Evolutionary conservation across 2,888 invertebrate species (phyloP), one percentile per base, ranked within the genome.

Genomic region (Alentia gelatinosa): DNA sequence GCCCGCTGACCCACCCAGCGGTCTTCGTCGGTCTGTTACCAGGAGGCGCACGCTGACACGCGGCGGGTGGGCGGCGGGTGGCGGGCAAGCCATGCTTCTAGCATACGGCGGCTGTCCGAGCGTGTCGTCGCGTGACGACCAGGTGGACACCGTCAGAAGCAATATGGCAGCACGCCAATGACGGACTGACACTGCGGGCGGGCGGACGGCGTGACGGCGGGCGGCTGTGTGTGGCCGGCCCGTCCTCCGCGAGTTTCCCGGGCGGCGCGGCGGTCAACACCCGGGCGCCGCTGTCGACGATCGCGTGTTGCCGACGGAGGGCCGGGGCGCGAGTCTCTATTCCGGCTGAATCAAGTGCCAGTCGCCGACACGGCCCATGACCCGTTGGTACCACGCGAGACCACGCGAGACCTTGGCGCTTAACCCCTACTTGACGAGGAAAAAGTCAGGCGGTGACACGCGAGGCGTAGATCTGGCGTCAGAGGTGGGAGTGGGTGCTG

Each of bases 271-370:
- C 74, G 56, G 68, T 68, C 68, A 68, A 12, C 68, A 26, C 23
- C 37, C 19, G 39, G 37, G 23, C 37, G 23, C 79, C 37, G 37
- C 39, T 9, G 39, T 23, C 1, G 35, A 4, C 37, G 37, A 39
- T 26, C 79, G 79, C 37, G 37, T 26, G 39, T 35, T 39, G 19
- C 37, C 79, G 37, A 0, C 35, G 79, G 68, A 68, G 68, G 68
- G 56, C 19, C 56, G 56, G 47, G 19, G 56, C 37, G 79, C 79
- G 79, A 3, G 37, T 5, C 74, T 7, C 33, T 39, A 35, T 39
- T 12, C 79, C 37, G 37, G 37, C 23, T 26, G 79, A 79, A 79
- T 79, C 79, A 79, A 79, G 79, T 79, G 79, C 79, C 79, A 79
- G 39, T 79, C 79, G 79, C 15, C 79, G 3, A 79, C 79, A n/a